phyloP scores from a whole-genome alignment of 2,888 invertebrate genomes.

The Ichneumon xanthorius region DNA sequence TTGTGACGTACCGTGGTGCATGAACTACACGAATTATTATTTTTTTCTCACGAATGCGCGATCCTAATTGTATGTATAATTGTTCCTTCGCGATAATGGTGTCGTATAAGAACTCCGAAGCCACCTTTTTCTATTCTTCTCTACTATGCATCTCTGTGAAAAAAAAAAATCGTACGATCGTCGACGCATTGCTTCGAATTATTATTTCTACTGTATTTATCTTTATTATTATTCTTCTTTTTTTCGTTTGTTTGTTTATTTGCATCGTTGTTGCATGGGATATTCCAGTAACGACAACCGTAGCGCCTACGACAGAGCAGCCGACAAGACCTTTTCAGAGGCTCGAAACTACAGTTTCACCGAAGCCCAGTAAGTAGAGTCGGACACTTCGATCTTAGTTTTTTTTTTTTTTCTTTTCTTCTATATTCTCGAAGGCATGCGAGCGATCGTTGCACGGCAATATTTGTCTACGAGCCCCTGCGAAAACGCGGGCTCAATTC shows the following conservation, averaged over 20 bases:
- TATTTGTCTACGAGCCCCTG: neutral
- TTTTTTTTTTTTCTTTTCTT: conserved; percentile 21
- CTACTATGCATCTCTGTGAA: conserved; percentile 19
- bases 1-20: conserved; percentile 44
- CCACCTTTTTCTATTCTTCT: neutral
- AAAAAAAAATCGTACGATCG: conserved; percentile 3
- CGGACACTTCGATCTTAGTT: neutral
- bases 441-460: conserved; percentile 15
- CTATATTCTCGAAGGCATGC: conserved; percentile 18
- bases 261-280: conserved; percentile 83
- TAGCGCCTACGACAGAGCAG: conserved; percentile 80
- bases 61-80: neutral
- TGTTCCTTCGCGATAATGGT: neutral
- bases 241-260: conserved; percentile 75
- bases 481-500: neutral
- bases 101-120: neutral
- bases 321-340: conserved; percentile 79
- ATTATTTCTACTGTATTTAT: conserved; percentile 43
- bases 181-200: conserved; percentile 44
- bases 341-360: conserved; percentile 76
- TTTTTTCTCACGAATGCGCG: conserved; percentile 28
- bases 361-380: conserved; percentile 79
- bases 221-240: conserved; percentile 70
- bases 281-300: conserved; percentile 82
- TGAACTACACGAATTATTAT: conserved; percentile 48